Percentiles rank a stretch among this genome's conserved stretches.
These are phyloP conservation scores for Eupristina koningsbergeri DNA, from an alignment of 1,140 invertebrate genomes.

Conservation along the genomic window DNA sequence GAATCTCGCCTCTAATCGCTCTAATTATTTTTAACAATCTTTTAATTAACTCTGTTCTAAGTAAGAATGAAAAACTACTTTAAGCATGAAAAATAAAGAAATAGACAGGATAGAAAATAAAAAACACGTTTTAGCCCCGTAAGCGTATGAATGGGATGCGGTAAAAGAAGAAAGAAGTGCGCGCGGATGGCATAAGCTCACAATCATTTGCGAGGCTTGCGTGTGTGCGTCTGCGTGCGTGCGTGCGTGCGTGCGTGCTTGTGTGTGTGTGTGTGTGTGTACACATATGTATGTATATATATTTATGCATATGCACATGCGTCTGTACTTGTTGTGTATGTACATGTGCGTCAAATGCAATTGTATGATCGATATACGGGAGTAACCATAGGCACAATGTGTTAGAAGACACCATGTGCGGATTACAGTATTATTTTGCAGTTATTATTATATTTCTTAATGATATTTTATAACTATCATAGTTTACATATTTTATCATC, in stretches of 20 bases:
- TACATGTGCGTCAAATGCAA: constrained; percentile 49
- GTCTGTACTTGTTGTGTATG: constrained; percentile 24
- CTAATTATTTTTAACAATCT: constrained; percentile 67
- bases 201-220: no score
- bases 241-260: no score
- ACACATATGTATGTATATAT: constrained; percentile 24
- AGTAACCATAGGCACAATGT: constrained; percentile 68
- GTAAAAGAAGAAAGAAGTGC: background rate
- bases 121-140: constrained; percentile 13
- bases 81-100: constrained; percentile 23
- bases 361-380: constrained; percentile 56
- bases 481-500: constrained; percentile 29
- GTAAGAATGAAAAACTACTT: background rate
- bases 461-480: constrained; percentile 19
- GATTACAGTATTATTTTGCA: constrained; percentile 74
- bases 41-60: constrained; percentile 66
- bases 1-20: constrained; percentile 30
- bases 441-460: constrained; percentile 53
- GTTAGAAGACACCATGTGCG: constrained; percentile 72
- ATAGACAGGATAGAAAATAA: constrained; percentile 51
- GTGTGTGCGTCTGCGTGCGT: no score
- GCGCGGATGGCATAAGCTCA: no score
- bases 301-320: constrained; percentile 29
- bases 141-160: constrained; percentile 7
- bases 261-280: constrained; percentile 37